Evolutionary conservation across 2,888 invertebrate species (phyloP), one percentile per base, ranked within the genome.

Genomic region (Ditula angustiorana): DNA sequence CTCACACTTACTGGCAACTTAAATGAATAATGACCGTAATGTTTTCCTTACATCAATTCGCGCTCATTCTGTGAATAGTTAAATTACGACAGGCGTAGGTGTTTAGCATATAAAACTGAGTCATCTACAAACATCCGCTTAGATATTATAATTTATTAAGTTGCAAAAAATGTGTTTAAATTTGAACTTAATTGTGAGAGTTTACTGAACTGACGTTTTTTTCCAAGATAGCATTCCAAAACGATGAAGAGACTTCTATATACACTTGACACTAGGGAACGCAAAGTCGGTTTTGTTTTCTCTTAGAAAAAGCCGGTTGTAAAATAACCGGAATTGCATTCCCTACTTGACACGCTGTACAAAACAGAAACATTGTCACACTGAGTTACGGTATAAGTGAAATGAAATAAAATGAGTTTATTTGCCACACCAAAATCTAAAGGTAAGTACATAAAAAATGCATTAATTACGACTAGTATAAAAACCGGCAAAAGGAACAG

Each of bases 121-220:
- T 46, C 46, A 46, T 46, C 23, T 1, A 46, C 23, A 23, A 46
- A 46, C 46, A 46, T 46, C 46, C 46, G 23, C 23, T 4, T 46
- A n/a, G n/a, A 23, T 41, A 19, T 46, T 46, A 7, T n/a, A 23
- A 11, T 46, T n/a, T 23, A n/a, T n/a, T n/a, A 46, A 23, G 2
- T 5, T n/a, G 23, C n/a, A 46, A 46, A 46, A 46, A 21, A 46
- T 21, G n/a, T 26, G 7, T 21, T 2, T 19, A 21, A 44, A 19
- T 10, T 21, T 46, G n/a, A n/a, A 5, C 23, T 24, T 23, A 23
- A 41, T 41, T 19, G 23, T n/a, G 46, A n/a, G 23, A 23, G 46
- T 41, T 41, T 5, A 5, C 16, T 46, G 23, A 46, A 23, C 23
- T 11, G 0, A 8, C 7, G 5, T 41, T 35, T 13, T 30, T 8